Evolutionary conservation across 2,888 invertebrate genomes (phyloP).

Genomic region (Eurois occulta): DNA sequence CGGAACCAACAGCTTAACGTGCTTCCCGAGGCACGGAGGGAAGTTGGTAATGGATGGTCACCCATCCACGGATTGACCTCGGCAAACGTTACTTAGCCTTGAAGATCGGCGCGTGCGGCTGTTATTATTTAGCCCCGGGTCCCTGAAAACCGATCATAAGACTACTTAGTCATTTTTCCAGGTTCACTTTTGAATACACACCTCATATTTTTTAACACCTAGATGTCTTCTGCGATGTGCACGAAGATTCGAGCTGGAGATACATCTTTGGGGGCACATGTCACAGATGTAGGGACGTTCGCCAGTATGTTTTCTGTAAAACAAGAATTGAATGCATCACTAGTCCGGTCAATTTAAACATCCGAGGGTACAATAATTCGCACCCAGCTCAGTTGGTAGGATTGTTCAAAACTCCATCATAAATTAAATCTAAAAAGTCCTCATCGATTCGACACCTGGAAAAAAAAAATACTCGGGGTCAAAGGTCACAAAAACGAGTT

Average conservation of each 20-base stretch:
- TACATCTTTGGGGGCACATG: constrained; percentile 82
- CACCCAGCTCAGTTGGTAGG: no score
- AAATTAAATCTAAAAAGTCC: no score
- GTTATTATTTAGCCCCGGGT: background rate
- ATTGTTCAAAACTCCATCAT: no score
- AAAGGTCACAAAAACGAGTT: no score
- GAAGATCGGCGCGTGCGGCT: background rate
- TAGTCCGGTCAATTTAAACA: no score
- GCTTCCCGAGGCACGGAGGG: background rate
- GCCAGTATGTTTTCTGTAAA: constrained; percentile 83
- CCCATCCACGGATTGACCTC: background rate
- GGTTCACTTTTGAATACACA: constrained; percentile 44
- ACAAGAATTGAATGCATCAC: background rate
- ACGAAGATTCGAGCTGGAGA: constrained; percentile 84
- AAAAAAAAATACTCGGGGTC: no score
- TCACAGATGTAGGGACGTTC: constrained; percentile 84
- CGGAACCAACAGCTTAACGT: background rate
- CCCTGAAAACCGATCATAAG: background rate
- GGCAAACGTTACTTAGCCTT: background rate
- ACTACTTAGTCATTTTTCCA: background rate
- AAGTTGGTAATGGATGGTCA: background rate
- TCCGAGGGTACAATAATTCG: no score
- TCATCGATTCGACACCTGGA: no score
- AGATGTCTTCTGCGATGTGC: constrained; percentile 82
- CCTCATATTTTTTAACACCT: constrained; percentile 81